A percentile compares a stretch with the other conserved stretches of the same genome.
phyloP scores from a whole-genome alignment of 2,888 invertebrate species.

The Catonia carolina region DNA sequence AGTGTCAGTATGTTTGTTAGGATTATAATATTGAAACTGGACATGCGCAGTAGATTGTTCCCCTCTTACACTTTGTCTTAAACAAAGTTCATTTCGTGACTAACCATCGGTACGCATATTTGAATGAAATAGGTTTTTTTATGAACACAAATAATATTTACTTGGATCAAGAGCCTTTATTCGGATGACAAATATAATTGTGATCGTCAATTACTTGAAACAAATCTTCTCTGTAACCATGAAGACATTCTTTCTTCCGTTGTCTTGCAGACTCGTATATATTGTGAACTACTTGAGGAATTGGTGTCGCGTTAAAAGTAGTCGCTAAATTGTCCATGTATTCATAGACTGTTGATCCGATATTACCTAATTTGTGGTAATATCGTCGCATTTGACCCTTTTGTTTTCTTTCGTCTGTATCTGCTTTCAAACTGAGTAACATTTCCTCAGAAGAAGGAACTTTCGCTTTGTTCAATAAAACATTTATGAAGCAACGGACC shows the following conservation, averaged over 20 bases:
- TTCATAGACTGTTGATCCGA: constrained; percentile 29
- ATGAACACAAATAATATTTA: too few species aligned
- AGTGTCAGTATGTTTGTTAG: too few species aligned
- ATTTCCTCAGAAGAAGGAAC: constrained; percentile 59
- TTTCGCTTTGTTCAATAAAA: constrained; percentile 53
- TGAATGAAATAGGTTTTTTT: too few species aligned
- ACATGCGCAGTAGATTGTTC: too few species aligned
- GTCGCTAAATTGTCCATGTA: constrained; percentile 64
- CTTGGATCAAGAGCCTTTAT: too few species aligned
- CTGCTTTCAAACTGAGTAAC: constrained; percentile 53
- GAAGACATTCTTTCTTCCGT: constrained; percentile 57
- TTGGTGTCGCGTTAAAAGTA: constrained; percentile 49
- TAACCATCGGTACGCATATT: too few species aligned
- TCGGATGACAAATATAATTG: constrained; percentile 39
- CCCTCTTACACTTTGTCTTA: too few species aligned
- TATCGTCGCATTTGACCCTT: constrained; percentile 63
- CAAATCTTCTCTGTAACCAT: constrained; percentile 54
- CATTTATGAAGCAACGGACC: constrained; percentile 59
- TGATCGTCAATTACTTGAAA: constrained; percentile 60
- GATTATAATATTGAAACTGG: too few species aligned
- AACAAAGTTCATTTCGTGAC: too few species aligned
- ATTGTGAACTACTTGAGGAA: constrained; percentile 62
- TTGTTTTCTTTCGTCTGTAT: constrained; percentile 52
- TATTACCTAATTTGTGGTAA: constrained; percentile 72
- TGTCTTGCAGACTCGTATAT: constrained; percentile 64